Evolutionary conservation across 2,888 invertebrate genomes (phyloP).

Genomic region (Cerastoderma edule): DNA sequence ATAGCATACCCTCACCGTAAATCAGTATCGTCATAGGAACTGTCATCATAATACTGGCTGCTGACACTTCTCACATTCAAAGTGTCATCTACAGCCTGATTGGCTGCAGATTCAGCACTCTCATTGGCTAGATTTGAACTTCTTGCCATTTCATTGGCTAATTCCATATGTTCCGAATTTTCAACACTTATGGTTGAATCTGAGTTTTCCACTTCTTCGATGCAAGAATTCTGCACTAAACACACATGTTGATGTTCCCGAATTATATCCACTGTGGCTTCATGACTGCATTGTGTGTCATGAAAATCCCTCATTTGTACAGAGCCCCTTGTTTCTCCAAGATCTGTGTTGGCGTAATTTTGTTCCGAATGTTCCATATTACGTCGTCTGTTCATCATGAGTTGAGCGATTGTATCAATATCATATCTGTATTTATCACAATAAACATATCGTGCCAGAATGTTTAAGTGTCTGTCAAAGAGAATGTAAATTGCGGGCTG

Average conservation of each 20-base stretch:
- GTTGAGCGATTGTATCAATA: slow-evolving; percentile 66
- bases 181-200: slow-evolving; percentile 29
- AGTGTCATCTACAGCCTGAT: slow-evolving; percentile 9
- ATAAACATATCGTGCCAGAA: slow-evolving; percentile 74
- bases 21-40: slow-evolving; percentile 22
- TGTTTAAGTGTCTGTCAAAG: slow-evolving; percentile 81
- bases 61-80: slow-evolving; percentile 6
- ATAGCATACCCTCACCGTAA: slow-evolving; percentile 23
- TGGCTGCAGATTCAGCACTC: slow-evolving; percentile 26
- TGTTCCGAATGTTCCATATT: slow-evolving; percentile 39
- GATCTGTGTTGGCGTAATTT: slow-evolving; percentile 33
- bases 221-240: slow-evolving; percentile 57
- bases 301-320: slow-evolving; percentile 21
- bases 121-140: slow-evolving; percentile 42
- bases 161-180: slow-evolving; percentile 41
- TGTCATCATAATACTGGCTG: slow-evolving; percentile 26
- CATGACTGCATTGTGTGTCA: slow-evolving; percentile 21
- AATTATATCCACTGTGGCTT: slow-evolving; percentile 47
- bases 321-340: slow-evolving; percentile 7
- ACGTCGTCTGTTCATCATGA: slow-evolving; percentile 64
- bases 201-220: slow-evolving; percentile 44
- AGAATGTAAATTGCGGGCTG: slow-evolving; percentile 82
- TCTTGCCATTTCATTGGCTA: slow-evolving; percentile 40
- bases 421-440: slow-evolving; percentile 74
- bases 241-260: slow-evolving; percentile 55